These are phyloP conservation scores for Ceramica pisi DNA, from an alignment of 2,888 invertebrate species.

Conservation along the genomic window DNA sequence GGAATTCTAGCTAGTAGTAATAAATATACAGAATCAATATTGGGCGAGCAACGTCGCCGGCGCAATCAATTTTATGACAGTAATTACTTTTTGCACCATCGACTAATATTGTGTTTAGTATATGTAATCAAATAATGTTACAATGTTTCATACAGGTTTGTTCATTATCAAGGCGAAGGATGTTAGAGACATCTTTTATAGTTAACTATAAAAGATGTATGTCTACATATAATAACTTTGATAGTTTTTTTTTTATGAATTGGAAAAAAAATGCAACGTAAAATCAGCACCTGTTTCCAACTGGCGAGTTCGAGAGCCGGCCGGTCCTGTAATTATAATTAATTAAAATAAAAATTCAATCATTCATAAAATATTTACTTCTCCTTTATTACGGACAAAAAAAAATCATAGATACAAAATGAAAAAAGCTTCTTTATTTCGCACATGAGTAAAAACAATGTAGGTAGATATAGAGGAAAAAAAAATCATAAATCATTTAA, in stretches of 20 bases:
- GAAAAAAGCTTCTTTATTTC: too few relatives aligned
- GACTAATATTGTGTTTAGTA: constrained; percentile 54
- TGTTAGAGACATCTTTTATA: background rate
- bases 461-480: too few relatives aligned
- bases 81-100: constrained; percentile 41
- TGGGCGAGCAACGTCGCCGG: constrained; percentile 23
- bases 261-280: background rate
- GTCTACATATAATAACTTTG: background rate
- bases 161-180: constrained; percentile 26
- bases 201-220: background rate
- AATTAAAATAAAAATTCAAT: too few relatives aligned
- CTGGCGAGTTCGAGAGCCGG: background rate
- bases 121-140: constrained; percentile 50
- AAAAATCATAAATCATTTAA: too few relatives aligned
- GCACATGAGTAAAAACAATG: too few relatives aligned
- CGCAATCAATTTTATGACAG: constrained; percentile 51
- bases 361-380: too few relatives aligned
- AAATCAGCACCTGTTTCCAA: background rate
- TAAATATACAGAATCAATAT: constrained; percentile 49
- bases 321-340: background rate
- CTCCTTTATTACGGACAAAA: too few relatives aligned
- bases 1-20: constrained; percentile 23
- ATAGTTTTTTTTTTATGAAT: too few relatives aligned
- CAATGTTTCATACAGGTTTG: constrained; percentile 37
- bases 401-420: too few relatives aligned